Evolutionary conservation across 1,140 invertebrate species (phyloP), one percentile per base, ranked within the genome.

Genomic region (Drosophila arizonae): DNA sequence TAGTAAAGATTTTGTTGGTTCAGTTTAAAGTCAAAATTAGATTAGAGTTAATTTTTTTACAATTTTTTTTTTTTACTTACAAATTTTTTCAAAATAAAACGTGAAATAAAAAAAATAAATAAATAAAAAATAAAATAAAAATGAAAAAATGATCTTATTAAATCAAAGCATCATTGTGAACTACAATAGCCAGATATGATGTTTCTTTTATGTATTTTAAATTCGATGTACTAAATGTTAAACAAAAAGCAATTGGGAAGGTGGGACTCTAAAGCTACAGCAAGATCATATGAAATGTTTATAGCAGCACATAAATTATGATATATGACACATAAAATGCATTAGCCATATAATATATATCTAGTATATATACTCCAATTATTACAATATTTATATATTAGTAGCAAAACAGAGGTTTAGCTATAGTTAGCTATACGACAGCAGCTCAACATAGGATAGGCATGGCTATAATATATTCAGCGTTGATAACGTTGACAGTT

Each of bases 1-100:
- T 88, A 88, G 84, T 88, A 84, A 84, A 69, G 85, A 75, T 79
- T 77, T 41, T 61, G 4, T 21, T 33, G 33, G 33, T 9, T 33
- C 33, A 33, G 48, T 50, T 50, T 61, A 52, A 21, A 61, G 0
- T 52, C 11, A 52, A 9, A 52, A 63, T 21, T 21, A 24, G n/a
- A 26, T 30, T 36, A 10, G 33, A 43, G 9, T 9, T 24, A 17
- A 9, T 24, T n/a, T 24, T 39, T 11, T 54, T 11, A 39, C 48
- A 39, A 45, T 54, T n/a, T 11, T 0, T 30, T 3, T 17, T 13
- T 2, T 48, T 46, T 60, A 30, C 4, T 21, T 58, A 17, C 8
- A 24, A 4, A 21, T 28, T 36, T 50, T 21, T 9, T 6, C 6
- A 33, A 33, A 9, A 9, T 3, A 1, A 33, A 33, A 61, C 9